Conservation (phyloP, 1,140 invertebrate species). For the Drosophila pseudoobscura region DNA sequence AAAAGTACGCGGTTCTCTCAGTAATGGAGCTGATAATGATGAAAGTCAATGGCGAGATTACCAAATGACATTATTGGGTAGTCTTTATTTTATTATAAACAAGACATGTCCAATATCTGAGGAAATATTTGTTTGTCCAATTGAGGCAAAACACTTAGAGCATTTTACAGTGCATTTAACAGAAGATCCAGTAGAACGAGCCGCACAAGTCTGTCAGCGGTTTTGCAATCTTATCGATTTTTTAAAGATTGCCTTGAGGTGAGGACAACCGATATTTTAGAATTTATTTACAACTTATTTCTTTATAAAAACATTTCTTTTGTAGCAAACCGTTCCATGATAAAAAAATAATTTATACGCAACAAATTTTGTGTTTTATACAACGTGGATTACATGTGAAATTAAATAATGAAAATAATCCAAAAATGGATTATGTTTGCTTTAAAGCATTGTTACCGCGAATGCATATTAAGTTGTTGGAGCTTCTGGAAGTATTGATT, state of each 20-base stretch:
- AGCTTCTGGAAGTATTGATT: slow-evolving; percentile 48
- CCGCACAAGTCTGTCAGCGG: slow-evolving; percentile 23
- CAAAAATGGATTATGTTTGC: slow-evolving; percentile 31
- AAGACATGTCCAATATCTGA: slow-evolving; percentile 1
- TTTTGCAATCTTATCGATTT: slow-evolving; percentile 47
- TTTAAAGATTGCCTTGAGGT: slow-evolving; percentile 49
- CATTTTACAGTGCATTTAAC: slow-evolving; percentile 7
- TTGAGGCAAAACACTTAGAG: neutral
- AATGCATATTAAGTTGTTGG: slow-evolving; percentile 42
- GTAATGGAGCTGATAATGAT: neutral
- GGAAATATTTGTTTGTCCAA: neutral
- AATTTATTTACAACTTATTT: neutral
- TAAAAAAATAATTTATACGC: slow-evolving; percentile 31
- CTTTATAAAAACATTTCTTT: neutral
- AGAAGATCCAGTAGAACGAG: slow-evolving; percentile 39
- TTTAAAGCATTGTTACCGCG: slow-evolving; percentile 24
- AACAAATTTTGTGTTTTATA: slow-evolving; percentile 41
- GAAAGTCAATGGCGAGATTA: slow-evolving; percentile 40
- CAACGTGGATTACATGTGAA: slow-evolving; percentile 28
- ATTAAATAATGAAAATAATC: neutral
- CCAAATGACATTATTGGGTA: slow-evolving; percentile 31
- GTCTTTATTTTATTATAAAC: slow-evolving; percentile 27
- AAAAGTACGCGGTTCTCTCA: slow-evolving; percentile 26
- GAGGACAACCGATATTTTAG: neutral
- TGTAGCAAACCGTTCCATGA: slow-evolving; percentile 38